A percentile compares a stretch with the other conserved stretches of the same genome.
phyloP scores from a whole-genome alignment of 2,113 vertebrate species.

The Vireo altiloquus region DNA sequence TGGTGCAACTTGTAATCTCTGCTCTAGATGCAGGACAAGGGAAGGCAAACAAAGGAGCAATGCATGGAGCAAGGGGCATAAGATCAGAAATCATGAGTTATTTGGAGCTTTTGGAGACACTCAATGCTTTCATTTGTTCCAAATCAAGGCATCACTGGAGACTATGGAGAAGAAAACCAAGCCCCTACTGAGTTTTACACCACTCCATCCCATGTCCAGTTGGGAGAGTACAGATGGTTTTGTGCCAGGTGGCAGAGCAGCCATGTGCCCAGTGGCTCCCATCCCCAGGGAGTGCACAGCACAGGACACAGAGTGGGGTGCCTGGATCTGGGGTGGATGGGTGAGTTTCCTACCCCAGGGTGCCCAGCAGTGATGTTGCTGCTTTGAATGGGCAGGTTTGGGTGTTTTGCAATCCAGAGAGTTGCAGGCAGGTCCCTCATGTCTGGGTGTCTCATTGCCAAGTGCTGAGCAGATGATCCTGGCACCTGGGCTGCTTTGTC shows the following conservation, averaged over 20 bases:
- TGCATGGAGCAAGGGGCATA: not conserved
- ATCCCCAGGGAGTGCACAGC: fast-evolving
- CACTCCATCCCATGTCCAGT: fast-evolving
- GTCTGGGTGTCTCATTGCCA: not conserved
- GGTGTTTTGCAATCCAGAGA: not conserved
- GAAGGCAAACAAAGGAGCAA: not conserved
- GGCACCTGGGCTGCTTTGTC: not conserved
- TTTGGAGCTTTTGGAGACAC: not conserved
- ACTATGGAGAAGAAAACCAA: not conserved
- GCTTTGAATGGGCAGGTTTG: not conserved
- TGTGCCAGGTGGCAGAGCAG: not conserved
- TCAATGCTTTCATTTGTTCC: not conserved
- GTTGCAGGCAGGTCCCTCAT: not conserved
- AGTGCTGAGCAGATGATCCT: not conserved
- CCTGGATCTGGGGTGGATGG: not conserved
- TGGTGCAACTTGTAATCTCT: constrained; percentile 36
- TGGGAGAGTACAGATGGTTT: not conserved
- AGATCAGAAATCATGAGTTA: not conserved
- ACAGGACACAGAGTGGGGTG: not conserved
- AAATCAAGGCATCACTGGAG: not conserved
- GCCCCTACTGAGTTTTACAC: not conserved
- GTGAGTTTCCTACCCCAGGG: not conserved
- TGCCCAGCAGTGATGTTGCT: not conserved
- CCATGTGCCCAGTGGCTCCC: fast-evolving
- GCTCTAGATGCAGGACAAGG: not conserved